Conservation (phyloP, 2,888 invertebrate genomes). For the Pterostichus madidus region DNA sequence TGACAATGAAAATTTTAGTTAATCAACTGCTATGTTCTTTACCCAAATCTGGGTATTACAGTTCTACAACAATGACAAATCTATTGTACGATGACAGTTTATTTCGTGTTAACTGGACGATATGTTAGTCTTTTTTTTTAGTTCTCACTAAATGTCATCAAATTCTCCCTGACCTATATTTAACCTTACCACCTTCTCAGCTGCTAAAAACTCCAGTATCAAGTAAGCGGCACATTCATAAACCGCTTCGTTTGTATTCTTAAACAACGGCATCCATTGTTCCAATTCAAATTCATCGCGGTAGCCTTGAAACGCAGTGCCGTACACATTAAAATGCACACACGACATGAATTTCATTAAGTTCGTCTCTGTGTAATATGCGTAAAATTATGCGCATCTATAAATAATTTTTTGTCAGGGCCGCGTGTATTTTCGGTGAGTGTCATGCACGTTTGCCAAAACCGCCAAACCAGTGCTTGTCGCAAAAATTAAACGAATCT, state of each 20-base stretch:
- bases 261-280: slow-evolving; percentile 23
- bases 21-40: too few relatives aligned
- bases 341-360: slow-evolving; percentile 44
- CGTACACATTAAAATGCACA: slow-evolving; percentile 36
- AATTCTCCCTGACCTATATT: background rate
- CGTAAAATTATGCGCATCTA: slow-evolving; percentile 48
- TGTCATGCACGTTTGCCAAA: slow-evolving; percentile 36
- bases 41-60: too few relatives aligned
- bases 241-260: background rate
- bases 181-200: slow-evolving; percentile 13
- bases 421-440: slow-evolving; percentile 29
- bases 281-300: slow-evolving; percentile 40
- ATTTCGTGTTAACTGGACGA: too few relatives aligned
- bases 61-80: too few relatives aligned
- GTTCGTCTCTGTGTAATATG: slow-evolving; percentile 41
- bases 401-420: slow-evolving; percentile 48
- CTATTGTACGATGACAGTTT: too few relatives aligned
- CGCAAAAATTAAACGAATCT: background rate
- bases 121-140: background rate
- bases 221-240: background rate
- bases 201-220: background rate
- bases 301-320: slow-evolving; percentile 36
- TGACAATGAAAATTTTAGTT: too few relatives aligned
- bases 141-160: background rate
- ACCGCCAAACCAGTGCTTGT: slow-evolving; percentile 5